A percentile compares a stretch with the other conserved stretches of the same genome.
Evolutionary conservation across 2,113 vertebrate genomes (phyloP).

Genomic region (Bos taurus): ARS-UCD2.0 NC_037349.1:2847001-2847500

Average conservation of each 20-base stretch:
- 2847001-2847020: background rate
- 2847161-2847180: conserved; percentile 28
- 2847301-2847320: conserved; percentile 64
- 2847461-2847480: conserved; percentile 15
- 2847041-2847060: background rate
- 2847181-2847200: conserved; percentile 42
- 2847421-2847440: conserved; percentile 58
- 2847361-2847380: conserved; percentile 66
- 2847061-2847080: background rate
- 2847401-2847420: conserved; percentile 57
- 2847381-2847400: conserved; percentile 72
- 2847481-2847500: background rate
- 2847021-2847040: background rate
- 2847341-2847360: conserved; percentile 54
- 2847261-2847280: conserved; percentile 50
- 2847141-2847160: background rate
- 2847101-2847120: conserved; percentile 31
- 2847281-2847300: conserved; percentile 62
- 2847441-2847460: background rate
- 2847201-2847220: conserved; percentile 56
- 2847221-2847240: conserved; percentile 56
- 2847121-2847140: background rate
- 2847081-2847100: background rate
- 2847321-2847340: conserved; percentile 50
- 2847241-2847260: conserved; percentile 49